These are phyloP conservation scores for Chloroclysta siterata DNA, from an alignment of 2,888 invertebrate species.

Conservation along the genomic window DNA sequence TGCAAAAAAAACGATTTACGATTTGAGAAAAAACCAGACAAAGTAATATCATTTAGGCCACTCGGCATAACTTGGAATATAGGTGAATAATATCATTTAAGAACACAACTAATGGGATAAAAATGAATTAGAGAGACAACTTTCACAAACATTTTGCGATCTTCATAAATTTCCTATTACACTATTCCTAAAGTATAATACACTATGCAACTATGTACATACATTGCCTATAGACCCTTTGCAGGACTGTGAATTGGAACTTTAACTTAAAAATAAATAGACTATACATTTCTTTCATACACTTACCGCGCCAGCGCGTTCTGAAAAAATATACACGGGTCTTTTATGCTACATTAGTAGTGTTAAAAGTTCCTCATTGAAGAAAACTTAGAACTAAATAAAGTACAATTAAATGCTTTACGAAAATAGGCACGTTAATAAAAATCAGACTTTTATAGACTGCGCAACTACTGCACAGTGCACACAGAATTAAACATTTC, in stretches of 20 bases:
- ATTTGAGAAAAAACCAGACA: too few relatives aligned
- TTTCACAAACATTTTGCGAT: too few relatives aligned
- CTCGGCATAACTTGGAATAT: too few relatives aligned
- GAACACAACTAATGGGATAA: too few relatives aligned
- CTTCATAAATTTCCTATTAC: too few relatives aligned
- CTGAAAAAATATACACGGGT: not conserved
- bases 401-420: not conserved
- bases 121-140: too few relatives aligned
- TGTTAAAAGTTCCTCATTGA: not conserved
- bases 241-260: conserved; percentile 1
- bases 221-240: not conserved
- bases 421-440: not conserved
- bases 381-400: not conserved
- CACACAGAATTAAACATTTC: not conserved
- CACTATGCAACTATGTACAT: too few relatives aligned
- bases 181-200: too few relatives aligned
- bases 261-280: conserved; percentile 12
- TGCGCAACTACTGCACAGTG: not conserved
- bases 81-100: too few relatives aligned
- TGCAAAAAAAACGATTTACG: not conserved
- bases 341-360: conserved; percentile 1
- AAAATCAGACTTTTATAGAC: not conserved
- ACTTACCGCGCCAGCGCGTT: conserved; percentile 33
- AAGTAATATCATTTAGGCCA: too few relatives aligned
- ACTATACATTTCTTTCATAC: conserved; percentile 5